Evolutionary conservation across 2,888 invertebrate species (phyloP).

Genomic region (Trisateles emortualis): DNA sequence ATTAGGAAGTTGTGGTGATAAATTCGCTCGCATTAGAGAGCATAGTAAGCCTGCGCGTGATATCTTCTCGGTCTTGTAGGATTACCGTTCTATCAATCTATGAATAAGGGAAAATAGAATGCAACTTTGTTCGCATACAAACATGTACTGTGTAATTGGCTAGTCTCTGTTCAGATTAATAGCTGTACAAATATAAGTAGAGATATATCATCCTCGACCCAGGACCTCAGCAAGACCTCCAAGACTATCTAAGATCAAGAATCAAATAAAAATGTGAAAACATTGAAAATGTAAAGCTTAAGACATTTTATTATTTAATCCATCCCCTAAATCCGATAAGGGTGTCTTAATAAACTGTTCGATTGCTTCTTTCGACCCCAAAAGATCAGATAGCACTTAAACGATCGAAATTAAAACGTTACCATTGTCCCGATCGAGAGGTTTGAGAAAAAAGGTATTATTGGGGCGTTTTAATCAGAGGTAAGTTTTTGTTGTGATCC

Average conservation of each 20-base stretch:
- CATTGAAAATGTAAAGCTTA: background rate
- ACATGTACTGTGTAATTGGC: too few relatives aligned
- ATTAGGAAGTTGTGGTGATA: too few relatives aligned
- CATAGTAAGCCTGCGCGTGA: too few relatives aligned
- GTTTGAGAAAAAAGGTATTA: background rate
- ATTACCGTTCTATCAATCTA: too few relatives aligned
- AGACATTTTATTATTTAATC: slow-evolving; percentile 17
- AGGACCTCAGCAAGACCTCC: too few relatives aligned
- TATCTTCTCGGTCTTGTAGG: too few relatives aligned
- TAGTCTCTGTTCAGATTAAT: too few relatives aligned
- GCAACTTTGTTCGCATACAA: too few relatives aligned
- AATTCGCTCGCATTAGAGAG: too few relatives aligned
- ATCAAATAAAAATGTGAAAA: background rate
- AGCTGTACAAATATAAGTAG: too few relatives aligned
- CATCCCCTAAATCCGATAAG: slow-evolving; percentile 28
- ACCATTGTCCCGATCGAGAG: slow-evolving; percentile 4
- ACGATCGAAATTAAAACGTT: slow-evolving; percentile 60
- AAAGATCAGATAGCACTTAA: slow-evolving; percentile 51
- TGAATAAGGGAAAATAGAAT: too few relatives aligned
- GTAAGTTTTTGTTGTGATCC: background rate
- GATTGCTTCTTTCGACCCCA: slow-evolving; percentile 37
- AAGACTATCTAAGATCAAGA: background rate
- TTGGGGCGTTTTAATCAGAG: background rate
- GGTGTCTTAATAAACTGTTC: slow-evolving; percentile 29
- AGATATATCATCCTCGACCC: too few relatives aligned